Evolutionary conservation across 1,140 invertebrate genomes (phyloP), one percentile per base, ranked within the genome.

Genomic region (Ceratosolen solmsi): DNA sequence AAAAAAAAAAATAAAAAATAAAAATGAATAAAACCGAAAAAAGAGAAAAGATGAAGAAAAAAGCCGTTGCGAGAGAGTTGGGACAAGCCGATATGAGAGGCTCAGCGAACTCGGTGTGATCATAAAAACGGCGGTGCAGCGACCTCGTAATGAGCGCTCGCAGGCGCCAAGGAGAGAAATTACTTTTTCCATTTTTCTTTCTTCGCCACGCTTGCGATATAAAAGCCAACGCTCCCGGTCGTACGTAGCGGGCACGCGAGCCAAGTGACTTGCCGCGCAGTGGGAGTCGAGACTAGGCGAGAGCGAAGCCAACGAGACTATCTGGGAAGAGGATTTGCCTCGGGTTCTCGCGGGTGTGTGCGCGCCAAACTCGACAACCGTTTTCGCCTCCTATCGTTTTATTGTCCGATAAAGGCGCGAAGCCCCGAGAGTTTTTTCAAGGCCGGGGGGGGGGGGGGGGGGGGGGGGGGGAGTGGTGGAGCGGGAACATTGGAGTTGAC

Each of bases 171-270:
- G 30, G 46, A 56, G 84, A 86, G 87, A 87, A 87, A 87, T 87
- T 86, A 86, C 87, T 87, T 86, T 87, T 87, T 86, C 86, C 86
- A 86, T 87, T 87, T 88, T 87, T 87, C 86, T 84, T 87, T 86
- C 86, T 83, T 79, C 41, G 54, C 38, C 25, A 20, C 20, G 46
- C 20, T 58, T 63, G 60, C 78, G 68, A 46, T 79, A 33, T 41
- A 58, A 41, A 27, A 80, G 33, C 25, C 27, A 27, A 20, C 20
- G 36, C 63, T 68, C 63, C 20, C 33, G 20, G 63, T 38, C 33
- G 36, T 68, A 38, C 36, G 33, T 68, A 68, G 36, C 63, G 63
- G 36, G 36, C 38, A 22, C 33, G 63, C 36, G 33, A 20, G 30
- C 41, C 51, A 17, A 25, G 63, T 68, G 20, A n/a, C 63, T 68